Evolutionary conservation across 2,113 vertebrate species (phyloP), one percentile per base, ranked within the genome.

Genomic region (Stigmatopora nigra): DNA sequence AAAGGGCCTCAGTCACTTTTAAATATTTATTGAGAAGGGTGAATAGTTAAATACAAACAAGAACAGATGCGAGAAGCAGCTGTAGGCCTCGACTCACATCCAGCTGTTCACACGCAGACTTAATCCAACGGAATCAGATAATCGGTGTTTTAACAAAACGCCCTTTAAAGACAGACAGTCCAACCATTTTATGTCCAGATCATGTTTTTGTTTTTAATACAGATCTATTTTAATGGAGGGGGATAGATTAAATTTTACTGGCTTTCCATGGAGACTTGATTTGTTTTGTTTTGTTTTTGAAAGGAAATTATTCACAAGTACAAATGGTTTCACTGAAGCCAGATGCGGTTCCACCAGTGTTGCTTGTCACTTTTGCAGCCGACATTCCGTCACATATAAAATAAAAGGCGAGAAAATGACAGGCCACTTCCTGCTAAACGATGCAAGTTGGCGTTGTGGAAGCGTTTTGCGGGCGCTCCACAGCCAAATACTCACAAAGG

Each of bases 391-490:
- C 19, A 20, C 59, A 15, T n/a, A 61, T 61, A 14, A 61, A 61
- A 61, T 61, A 61, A 61, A 61, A 61, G 41, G 59, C 12, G 59
- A 45, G 59, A 61, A 46, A 61, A 61, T 61, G 59, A 61, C 59
- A 45, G 59, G 59, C 38, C 20, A 15, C 59, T 45, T 61, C 12
- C n/a, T 45, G 41, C 59, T 61, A 44, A 20, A 13, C 45, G 44
- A 61, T 45, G 59, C 41, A 14, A 8, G 38, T 22, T 45, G n/a
- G 38, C 12, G 38, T n/a, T 14, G 44, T 61, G 14, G 38, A 61
- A 61, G 58, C n/a, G 44, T 44, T 44, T 59, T 38, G 35, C 58
- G n/a, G n/a, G 38, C 10, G 12, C 38, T 17, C n/a, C 10, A n/a
- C 17, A 44, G 17, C 58, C 58, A 60, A 60, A 44, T 61, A 61